Conservation (phyloP, 2,113 vertebrate species). For the Hyaena hyaena region DNA sequence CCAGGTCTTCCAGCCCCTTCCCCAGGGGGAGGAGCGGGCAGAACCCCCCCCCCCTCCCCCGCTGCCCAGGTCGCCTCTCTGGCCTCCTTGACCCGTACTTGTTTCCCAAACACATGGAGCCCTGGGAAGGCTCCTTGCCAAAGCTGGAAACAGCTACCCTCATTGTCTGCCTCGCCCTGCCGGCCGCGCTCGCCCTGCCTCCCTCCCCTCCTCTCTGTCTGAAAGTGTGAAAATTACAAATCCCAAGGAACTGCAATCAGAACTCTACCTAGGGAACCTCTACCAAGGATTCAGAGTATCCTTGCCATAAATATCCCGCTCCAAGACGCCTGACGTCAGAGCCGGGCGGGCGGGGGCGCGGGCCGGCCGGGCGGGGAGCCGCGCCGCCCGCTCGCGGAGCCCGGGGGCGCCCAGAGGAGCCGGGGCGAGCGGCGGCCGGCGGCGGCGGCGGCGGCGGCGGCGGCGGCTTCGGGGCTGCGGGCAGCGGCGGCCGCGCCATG, state of each 20-base stretch:
- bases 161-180: conserved; percentile 44
- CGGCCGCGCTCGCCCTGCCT: neutral
- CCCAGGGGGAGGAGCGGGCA: neutral
- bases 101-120: conserved; percentile 68
- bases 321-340: conserved; percentile 86
- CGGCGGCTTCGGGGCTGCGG: conserved; percentile 67
- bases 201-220: conserved; percentile 55
- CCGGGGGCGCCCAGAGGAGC: neutral
- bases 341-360: conserved; percentile 72
- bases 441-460: neutral
- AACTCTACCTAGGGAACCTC: conserved; percentile 81
- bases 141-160: conserved; percentile 54
- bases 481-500: neutral
- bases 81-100: conserved; percentile 76
- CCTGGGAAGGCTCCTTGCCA: conserved; percentile 68
- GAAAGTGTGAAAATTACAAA: conserved; percentile 78
- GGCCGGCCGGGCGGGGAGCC: conserved; percentile 81
- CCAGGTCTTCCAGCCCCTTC: neutral
- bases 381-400: neutral
- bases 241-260: conserved; percentile 65
- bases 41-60: neutral
- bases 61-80: conserved; percentile 58
- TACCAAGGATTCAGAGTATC: conserved; percentile 51
- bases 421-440: neutral
- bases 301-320: conserved; percentile 85